Conservation (phyloP, 23 tunicate species). For the Botrylloides violaceus region DNA sequence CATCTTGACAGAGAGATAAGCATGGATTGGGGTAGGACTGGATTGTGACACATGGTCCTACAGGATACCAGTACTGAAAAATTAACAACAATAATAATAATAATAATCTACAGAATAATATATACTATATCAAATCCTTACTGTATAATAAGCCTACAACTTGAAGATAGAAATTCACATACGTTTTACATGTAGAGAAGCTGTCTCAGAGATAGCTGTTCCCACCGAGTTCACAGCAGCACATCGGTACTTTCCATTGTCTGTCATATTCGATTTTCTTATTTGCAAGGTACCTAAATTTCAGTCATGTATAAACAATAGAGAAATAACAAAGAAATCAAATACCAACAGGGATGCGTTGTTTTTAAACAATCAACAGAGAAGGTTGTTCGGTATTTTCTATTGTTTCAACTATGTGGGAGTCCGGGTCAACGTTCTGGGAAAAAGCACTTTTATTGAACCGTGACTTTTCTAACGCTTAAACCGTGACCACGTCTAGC, state of each 20-base stretch:
- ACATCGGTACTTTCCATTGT: slow-evolving; percentile 67
- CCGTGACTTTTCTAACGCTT: not conserved
- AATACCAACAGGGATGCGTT: not conserved
- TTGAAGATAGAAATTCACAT: slow-evolving; percentile 4
- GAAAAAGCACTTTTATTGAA: slow-evolving; percentile 2
- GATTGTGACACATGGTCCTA: too few relatives aligned
- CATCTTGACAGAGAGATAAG: too few relatives aligned
- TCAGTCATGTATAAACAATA: not conserved
- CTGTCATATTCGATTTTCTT: slow-evolving; percentile 38
- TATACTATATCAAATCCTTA: not conserved
- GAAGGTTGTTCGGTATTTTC: not conserved
- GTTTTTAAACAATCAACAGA: not conserved
- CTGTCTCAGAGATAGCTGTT: slow-evolving; percentile 43
- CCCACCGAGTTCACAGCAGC: slow-evolving; percentile 68
- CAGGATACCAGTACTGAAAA: not conserved
- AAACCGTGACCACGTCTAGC: not conserved
- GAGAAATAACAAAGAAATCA: not conserved
- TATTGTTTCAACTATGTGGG: slow-evolving; percentile 13
- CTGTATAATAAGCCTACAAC: not conserved
- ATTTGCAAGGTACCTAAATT: slow-evolving; percentile 56
- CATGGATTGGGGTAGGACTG: too few relatives aligned
- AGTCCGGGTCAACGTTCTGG: not conserved
- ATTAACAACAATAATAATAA: not conserved
- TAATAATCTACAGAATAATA: not conserved
- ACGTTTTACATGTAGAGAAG: slow-evolving; percentile 59